phyloP scores from a whole-genome alignment of 2,113 vertebrate species.

The rabbit (Oryctolagus cuniculus) region mOryCun1.1 NC_091439.1:75564001-75564500 shows the following conservation, averaged over 20 bases:
- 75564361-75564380: slow-evolving; percentile 21
- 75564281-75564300: not conserved
- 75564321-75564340: not conserved
- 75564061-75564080: not conserved
- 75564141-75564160: not conserved
- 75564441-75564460: not conserved
- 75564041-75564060: not conserved
- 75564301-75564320: not conserved
- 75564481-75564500: not conserved
- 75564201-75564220: not conserved
- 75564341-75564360: not conserved
- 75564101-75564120: not conserved
- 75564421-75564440: slow-evolving; percentile 13
- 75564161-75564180: not conserved
- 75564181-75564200: not conserved
- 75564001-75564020: not conserved
- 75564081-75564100: not conserved
- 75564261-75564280: not conserved
- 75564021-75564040: not conserved
- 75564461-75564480: not conserved
- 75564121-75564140: not conserved
- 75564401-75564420: not conserved
- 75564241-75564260: not conserved
- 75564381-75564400: not conserved
- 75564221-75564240: not conserved